Conservation (phyloP, 2,113 vertebrate species). For the Salvator merianae region DNA sequence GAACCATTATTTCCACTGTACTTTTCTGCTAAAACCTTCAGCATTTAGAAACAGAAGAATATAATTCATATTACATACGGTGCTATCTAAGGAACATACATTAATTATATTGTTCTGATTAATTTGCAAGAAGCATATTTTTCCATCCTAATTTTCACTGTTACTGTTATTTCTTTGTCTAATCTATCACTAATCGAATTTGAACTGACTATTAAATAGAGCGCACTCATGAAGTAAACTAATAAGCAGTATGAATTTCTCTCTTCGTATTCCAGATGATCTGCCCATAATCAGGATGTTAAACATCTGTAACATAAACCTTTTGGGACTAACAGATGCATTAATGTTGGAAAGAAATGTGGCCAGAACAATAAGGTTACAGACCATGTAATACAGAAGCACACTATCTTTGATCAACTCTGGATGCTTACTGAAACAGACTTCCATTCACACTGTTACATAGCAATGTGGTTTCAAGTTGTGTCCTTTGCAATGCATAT, state of each 20-base stretch:
- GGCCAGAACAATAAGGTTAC: constrained; percentile 89
- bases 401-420: constrained; percentile 71
- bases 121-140: constrained; percentile 64
- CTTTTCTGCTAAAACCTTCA: constrained; percentile 69
- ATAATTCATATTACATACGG: constrained; percentile 78
- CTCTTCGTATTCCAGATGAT: constrained; percentile 83
- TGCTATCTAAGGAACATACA: constrained; percentile 78
- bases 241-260: constrained; percentile 83
- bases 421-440: constrained; percentile 63
- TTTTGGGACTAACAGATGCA: constrained; percentile 89
- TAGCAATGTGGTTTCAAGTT: constrained; percentile 64
- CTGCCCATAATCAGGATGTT: constrained; percentile 81
- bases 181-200: constrained; percentile 78
- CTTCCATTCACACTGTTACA: constrained; percentile 53
- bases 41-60: constrained; percentile 74
- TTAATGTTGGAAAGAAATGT: constrained; percentile 91
- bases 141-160: constrained; percentile 63
- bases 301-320: constrained; percentile 90
- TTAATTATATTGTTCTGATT: constrained; percentile 74
- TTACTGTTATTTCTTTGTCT: constrained; percentile 66
- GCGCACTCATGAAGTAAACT: constrained; percentile 78
- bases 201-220: constrained; percentile 79
- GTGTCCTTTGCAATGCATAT: constrained; percentile 50
- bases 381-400: constrained; percentile 78
- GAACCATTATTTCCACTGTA: constrained; percentile 75